phyloP scores from a whole-genome alignment of 37 sponge, comb jelly and placozoan genomes.

The Bolinopsis microptera region DNA sequence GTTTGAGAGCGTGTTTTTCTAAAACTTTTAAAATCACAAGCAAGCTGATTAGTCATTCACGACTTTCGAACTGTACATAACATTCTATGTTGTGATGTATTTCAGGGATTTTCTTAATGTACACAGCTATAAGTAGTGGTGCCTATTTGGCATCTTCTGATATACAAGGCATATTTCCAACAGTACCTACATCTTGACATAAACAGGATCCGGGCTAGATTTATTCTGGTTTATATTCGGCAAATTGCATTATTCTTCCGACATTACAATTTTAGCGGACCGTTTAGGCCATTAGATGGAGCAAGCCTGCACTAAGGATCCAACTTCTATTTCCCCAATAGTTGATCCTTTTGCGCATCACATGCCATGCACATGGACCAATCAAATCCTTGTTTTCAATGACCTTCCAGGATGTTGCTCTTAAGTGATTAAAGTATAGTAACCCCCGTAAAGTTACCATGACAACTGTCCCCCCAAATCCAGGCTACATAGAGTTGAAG shows the following conservation, averaged over 20 bases:
- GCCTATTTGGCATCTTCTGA: too few relatives aligned
- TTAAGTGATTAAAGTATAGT: background rate
- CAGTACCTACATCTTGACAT: too few relatives aligned
- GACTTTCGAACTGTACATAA: too few relatives aligned
- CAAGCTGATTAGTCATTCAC: too few relatives aligned
- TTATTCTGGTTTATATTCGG: background rate
- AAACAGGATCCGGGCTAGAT: background rate
- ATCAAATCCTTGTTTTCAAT: background rate
- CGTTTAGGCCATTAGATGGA: background rate
- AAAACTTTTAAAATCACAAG: too few relatives aligned
- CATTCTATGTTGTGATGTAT: too few relatives aligned
- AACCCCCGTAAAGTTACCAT: background rate
- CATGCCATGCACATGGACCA: background rate
- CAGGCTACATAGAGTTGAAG: constrained; percentile 14
- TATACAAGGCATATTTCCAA: too few relatives aligned
- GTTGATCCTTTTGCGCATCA: background rate
- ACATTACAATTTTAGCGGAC: background rate
- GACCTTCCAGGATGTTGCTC: background rate
- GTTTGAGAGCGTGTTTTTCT: too few relatives aligned
- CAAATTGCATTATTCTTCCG: background rate
- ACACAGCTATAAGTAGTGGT: too few relatives aligned
- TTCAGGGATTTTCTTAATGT: too few relatives aligned
- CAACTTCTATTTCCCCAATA: background rate
- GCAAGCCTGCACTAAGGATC: background rate
- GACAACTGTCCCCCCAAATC: background rate